Evolutionary conservation across 2,888 invertebrate species (phyloP), one percentile per base, ranked within the genome.

Genomic region (Spialia ferax): DNA sequence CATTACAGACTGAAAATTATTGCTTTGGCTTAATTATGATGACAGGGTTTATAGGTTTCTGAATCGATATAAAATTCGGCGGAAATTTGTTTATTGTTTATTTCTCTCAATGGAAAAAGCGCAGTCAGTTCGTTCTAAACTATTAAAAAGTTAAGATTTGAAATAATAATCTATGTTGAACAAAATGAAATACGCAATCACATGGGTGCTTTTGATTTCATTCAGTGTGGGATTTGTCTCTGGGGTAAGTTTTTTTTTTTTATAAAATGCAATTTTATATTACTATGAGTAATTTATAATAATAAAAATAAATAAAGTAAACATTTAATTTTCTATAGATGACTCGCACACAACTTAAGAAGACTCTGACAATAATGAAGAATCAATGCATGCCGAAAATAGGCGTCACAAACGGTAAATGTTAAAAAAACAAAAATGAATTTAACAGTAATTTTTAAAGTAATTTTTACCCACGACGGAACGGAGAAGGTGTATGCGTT

Each of bases 311-410:
- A 3, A 32, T 32, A 32, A 35, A 35, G 0, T 10, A 0, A 11
- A 1, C 11, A 10, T 35, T 35, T 35, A n/a, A n/a, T n/a, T n/a
- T n/a, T 54, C 32, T 42, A 7, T n/a, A 91, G 91, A 89, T 91
- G 89, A 80, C 88, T 4, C 77, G 88, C 69, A 94, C 93, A 1
- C 96, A 96, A 79, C 83, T 96, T 77, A 94, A 94, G 74, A 94
- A 95, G 50, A 94, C 96, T 0, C 89, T 94, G 65, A 93, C 90
- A 57, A 76, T 95, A 10, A 90, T 96, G 79, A 92, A 96, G 63
- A 95, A 95, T 60, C 93, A 95, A 26, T 96, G 96, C 71, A 82
- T 94, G 73, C 93, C 95, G 11, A 96, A 96, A 86, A 88, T 87
- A 45, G 94, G 94, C 70, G 90, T 92, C 0, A 85, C 92, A 7